phyloP scores from a whole-genome alignment of 2,888 invertebrate species.

The Ctena decussata region DNA sequence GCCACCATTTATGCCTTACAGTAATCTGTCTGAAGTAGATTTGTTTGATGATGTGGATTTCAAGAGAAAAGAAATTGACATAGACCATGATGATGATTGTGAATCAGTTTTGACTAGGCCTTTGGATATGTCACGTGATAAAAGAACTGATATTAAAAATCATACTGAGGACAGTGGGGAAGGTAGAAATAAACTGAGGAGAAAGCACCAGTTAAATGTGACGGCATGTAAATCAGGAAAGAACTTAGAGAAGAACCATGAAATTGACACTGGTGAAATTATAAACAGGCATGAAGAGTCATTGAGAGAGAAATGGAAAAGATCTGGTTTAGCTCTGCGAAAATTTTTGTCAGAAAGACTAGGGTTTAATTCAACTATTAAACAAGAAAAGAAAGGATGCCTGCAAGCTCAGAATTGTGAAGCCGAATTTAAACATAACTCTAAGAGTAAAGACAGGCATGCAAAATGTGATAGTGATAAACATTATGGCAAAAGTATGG shows the following conservation, averaged over 20 bases:
- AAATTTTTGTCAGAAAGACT: conserved; percentile 51
- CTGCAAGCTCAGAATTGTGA: too few relatives aligned
- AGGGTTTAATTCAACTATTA: conserved; percentile 27
- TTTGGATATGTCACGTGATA: neutral
- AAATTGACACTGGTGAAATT: neutral
- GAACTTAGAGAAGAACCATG: neutral
- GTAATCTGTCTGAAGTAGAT: neutral
- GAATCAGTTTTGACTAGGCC: neutral
- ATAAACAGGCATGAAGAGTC: conserved; percentile 5
- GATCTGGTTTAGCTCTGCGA: conserved; percentile 55
- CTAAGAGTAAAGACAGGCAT: neutral
- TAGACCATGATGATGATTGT: neutral
- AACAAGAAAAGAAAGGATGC: neutral
- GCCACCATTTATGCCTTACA: neutral
- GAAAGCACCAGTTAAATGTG: too few relatives aligned
- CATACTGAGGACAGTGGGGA: neutral
- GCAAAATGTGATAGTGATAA: neutral
- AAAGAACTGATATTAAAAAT: neutral
- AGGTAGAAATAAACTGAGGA: neutral
- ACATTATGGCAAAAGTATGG: neutral
- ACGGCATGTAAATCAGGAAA: neutral
- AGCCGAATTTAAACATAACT: too few relatives aligned
- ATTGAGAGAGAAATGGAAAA: conserved; percentile 49
- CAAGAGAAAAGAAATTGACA: neutral
- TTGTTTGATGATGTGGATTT: neutral